Evolutionary conservation across 92 coral and sea anemone genomes (phyloP).

Genomic region (Epizoanthus rinbou): DNA sequence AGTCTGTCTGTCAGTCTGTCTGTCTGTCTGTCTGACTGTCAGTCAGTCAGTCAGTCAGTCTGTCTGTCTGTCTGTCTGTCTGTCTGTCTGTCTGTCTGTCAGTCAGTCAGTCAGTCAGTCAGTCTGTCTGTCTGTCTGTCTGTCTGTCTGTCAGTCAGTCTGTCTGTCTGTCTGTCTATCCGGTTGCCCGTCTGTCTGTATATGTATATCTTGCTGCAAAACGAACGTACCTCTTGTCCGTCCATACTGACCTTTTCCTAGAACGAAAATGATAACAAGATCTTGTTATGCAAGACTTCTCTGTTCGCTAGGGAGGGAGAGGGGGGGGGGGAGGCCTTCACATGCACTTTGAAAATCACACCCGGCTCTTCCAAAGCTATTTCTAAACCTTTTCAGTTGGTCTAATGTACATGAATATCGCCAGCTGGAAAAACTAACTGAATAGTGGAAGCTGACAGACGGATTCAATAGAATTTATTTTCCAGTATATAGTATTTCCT

Average conservation of each 20-base stretch:
- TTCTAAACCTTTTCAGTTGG: not conserved
- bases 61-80: no score
- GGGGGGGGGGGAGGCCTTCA: not conserved
- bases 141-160: no score
- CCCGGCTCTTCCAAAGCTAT: not conserved
- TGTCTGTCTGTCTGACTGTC: no score
- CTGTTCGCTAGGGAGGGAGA: not conserved
- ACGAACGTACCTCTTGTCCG: constrained; percentile 3
- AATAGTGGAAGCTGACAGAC: no score
- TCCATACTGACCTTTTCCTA: not conserved
- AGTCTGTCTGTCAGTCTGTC: no score
- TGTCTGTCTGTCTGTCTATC: no score
- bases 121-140: not conserved
- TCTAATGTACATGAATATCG: constrained; percentile 35
- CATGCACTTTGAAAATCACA: not conserved
- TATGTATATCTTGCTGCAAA: not conserved
- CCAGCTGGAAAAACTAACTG: not conserved
- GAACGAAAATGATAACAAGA: not conserved
- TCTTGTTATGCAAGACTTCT: not conserved
- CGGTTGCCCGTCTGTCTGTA: no score
- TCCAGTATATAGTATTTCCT: no score
- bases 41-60: no score
- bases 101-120: no score
- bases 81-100: no score
- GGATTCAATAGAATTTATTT: no score